These are phyloP conservation scores for Aquatica leii DNA, from an alignment of 2,888 invertebrate species.

Conservation along the genomic window DNA sequence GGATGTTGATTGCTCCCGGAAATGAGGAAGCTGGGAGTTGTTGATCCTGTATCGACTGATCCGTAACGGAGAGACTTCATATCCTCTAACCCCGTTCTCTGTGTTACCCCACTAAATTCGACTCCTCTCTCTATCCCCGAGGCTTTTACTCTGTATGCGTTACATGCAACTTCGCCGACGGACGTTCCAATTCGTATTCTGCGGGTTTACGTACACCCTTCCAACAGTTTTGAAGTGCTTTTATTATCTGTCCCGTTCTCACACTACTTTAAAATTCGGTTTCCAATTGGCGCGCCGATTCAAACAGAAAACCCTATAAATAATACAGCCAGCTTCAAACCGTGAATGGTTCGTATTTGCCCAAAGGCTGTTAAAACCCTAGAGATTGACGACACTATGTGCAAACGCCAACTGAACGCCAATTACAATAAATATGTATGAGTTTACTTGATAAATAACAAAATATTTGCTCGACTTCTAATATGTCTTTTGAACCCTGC, in stretches of 20 bases:
- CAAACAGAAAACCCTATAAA: slow-evolving; percentile 30
- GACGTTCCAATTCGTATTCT: slow-evolving; percentile 38
- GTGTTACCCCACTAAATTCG: slow-evolving; percentile 26
- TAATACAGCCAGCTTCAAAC: slow-evolving; percentile 22
- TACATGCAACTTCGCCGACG: slow-evolving; percentile 31
- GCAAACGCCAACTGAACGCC: slow-evolving; percentile 21
- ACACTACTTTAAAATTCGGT: slow-evolving; percentile 37
- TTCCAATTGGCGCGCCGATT: slow-evolving; percentile 35
- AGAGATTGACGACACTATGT: slow-evolving; percentile 20
- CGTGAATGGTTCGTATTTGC: slow-evolving; percentile 20
- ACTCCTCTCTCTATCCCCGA: slow-evolving; percentile 19
- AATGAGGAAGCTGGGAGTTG: slow-evolving; percentile 40
- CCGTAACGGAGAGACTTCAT: slow-evolving; percentile 36
- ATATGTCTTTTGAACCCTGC: background rate
- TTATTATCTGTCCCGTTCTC: slow-evolving; percentile 42
- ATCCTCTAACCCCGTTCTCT: slow-evolving; percentile 31
- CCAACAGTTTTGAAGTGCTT: slow-evolving; percentile 43
- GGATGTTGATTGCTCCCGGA: slow-evolving; percentile 40
- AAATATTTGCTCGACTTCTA: slow-evolving; percentile 14
- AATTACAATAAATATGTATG: slow-evolving; percentile 29
- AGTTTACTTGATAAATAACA: slow-evolving; percentile 24
- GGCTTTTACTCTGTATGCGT: slow-evolving; percentile 36
- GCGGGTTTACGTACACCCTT: slow-evolving; percentile 27
- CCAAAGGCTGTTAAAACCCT: slow-evolving; percentile 15
- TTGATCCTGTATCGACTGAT: slow-evolving; percentile 39